Conservation (phyloP, 1,140 invertebrate genomes). For the Linepithema humile region DNA sequence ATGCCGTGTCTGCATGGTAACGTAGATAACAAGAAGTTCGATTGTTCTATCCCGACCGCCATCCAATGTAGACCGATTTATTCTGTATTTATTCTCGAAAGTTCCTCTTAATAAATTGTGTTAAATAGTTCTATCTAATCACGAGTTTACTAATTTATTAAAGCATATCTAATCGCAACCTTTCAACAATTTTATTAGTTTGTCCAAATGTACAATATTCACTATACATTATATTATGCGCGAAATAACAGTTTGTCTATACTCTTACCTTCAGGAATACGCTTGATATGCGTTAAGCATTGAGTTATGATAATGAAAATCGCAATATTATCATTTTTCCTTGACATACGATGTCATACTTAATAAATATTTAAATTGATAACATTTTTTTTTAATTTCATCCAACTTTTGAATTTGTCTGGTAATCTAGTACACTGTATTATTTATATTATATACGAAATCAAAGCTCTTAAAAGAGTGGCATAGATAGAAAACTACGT, state of each 20-base stretch:
- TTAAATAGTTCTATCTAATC: too few relatives aligned
- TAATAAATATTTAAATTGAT: neutral
- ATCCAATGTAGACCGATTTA: too few relatives aligned
- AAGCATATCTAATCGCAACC: too few relatives aligned
- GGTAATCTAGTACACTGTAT: neutral
- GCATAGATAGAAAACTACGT: neutral
- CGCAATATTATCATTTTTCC: neutral
- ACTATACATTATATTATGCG: neutral
- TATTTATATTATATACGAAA: neutral
- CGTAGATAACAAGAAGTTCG: too few relatives aligned
- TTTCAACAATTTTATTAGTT: constrained; percentile 28
- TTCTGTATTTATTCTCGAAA: too few relatives aligned
- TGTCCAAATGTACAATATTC: neutral
- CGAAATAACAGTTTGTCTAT: neutral
- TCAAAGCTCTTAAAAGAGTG: neutral
- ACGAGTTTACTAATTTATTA: too few relatives aligned
- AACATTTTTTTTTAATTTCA: neutral
- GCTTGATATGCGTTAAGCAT: neutral
- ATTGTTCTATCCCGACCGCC: too few relatives aligned
- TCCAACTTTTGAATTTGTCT: neutral
- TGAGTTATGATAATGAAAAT: neutral
- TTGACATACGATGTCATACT: neutral
- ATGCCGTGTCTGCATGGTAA: too few relatives aligned
- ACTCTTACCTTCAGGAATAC: neutral
- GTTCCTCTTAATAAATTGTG: too few relatives aligned